phyloP scores from a whole-genome alignment of 2,888 invertebrate species.

The Noctua janthina region DNA sequence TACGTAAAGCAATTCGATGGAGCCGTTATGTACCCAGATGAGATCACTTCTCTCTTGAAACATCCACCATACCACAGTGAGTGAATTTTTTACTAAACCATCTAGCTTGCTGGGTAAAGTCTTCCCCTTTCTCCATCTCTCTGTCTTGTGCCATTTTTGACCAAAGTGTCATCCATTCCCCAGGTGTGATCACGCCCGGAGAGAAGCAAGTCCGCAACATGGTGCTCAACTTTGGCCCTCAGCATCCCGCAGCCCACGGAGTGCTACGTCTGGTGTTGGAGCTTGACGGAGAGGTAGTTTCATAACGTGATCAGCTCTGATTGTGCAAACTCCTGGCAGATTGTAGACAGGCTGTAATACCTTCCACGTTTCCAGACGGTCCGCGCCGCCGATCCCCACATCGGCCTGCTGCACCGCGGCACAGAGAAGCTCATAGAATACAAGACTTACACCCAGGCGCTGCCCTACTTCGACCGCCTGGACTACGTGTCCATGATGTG shows the following conservation, averaged over 20 bases:
- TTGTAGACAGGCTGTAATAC: not conserved
- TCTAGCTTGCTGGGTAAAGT: not conserved
- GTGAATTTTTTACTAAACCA: slow-evolving; percentile 52
- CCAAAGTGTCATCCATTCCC: not conserved
- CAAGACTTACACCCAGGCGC: slow-evolving; percentile 99
- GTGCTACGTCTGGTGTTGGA: slow-evolving; percentile 95
- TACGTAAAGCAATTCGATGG: slow-evolving; percentile 93
- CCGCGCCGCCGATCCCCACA: slow-evolving; percentile 97
- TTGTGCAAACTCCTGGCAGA: not conserved
- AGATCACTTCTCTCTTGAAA: slow-evolving; percentile 90
- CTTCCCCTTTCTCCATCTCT: not conserved
- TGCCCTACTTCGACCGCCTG: slow-evolving; percentile 99
- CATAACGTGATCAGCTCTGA: not conserved
- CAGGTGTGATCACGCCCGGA: slow-evolving; percentile 90
- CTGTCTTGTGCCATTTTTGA: not conserved
- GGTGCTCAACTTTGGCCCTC: slow-evolving; percentile 96
- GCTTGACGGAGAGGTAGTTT: slow-evolving; percentile 94
- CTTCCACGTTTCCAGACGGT: slow-evolving; percentile 91
- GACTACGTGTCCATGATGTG: slow-evolving; percentile 99
- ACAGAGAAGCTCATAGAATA: slow-evolving; percentile 99
- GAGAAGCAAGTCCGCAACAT: slow-evolving; percentile 96
- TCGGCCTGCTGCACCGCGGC: slow-evolving; percentile 98
- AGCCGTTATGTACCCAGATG: slow-evolving; percentile 94
- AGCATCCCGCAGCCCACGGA: slow-evolving; percentile 97
- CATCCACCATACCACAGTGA: slow-evolving; percentile 92